Percentiles rank a stretch among this genome's conserved stretches.
These are phyloP conservation scores for Gallinago solitaria DNA, from an alignment of 2,797 vertebrate species.

Conservation along the genomic window DNA sequence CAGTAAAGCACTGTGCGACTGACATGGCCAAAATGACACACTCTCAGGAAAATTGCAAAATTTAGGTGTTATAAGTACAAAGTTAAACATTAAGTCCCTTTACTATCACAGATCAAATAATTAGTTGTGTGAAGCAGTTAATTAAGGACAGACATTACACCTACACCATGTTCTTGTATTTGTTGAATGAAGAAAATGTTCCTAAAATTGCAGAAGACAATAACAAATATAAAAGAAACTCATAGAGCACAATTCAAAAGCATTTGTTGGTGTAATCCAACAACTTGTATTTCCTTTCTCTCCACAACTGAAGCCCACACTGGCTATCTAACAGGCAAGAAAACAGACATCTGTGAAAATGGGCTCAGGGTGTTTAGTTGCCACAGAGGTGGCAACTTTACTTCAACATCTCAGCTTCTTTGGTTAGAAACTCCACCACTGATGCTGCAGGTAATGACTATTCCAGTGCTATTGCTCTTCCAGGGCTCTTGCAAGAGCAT, in stretches of 20 bases:
- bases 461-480: not conserved
- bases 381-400: not conserved
- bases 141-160: not conserved
- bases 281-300: not conserved
- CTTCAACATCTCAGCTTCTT: not conserved
- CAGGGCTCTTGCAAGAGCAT: not conserved
- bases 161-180: not conserved
- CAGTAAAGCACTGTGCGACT: not conserved
- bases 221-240: not conserved
- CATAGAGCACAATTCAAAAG: not conserved
- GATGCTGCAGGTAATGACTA: not conserved
- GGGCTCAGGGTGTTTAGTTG: not conserved
- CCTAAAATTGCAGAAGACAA: not conserved
- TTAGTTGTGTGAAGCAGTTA: not conserved
- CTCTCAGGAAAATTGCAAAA: not conserved
- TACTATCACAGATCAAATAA: not conserved
- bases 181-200: not conserved
- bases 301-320: rapidly evolving
- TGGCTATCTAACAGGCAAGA: not conserved
- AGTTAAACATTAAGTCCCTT: not conserved
- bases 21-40: not conserved
- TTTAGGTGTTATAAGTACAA: not conserved
- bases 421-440: not conserved
- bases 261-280: not conserved
- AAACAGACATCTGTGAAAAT: not conserved